phyloP scores from a whole-genome alignment of 2,888 invertebrate genomes.

The Frankliniella fusca region DNA sequence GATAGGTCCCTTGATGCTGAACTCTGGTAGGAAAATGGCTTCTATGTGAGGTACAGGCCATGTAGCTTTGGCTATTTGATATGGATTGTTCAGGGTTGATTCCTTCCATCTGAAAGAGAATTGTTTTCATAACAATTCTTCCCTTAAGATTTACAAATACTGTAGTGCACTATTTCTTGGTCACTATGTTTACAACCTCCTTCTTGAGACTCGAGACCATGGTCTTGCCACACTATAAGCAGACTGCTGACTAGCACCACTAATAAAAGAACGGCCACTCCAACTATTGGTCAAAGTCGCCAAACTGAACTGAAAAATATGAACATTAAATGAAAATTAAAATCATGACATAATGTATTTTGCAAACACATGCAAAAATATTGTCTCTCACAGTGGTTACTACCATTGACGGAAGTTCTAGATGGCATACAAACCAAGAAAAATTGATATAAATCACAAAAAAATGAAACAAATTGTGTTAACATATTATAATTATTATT shows the following conservation, averaged over 20 bases:
- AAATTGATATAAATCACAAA: background rate
- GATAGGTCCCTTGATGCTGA: slow-evolving; percentile 65
- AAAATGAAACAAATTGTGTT: background rate
- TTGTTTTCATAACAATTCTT: slow-evolving; percentile 41
- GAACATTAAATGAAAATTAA: background rate
- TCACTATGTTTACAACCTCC: slow-evolving; percentile 35
- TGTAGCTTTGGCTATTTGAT: slow-evolving; percentile 61
- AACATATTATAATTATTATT: background rate
- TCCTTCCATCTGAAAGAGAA: slow-evolving; percentile 59
- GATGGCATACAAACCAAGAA: background rate
- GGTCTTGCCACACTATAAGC: slow-evolving; percentile 58
- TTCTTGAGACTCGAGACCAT: slow-evolving; percentile 54
- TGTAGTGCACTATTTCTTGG: slow-evolving; percentile 55
- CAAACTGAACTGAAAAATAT: slow-evolving; percentile 53
- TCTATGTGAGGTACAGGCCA: slow-evolving; percentile 82
- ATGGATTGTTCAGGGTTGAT: slow-evolving; percentile 57
- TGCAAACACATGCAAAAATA: background rate
- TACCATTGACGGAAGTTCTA: background rate
- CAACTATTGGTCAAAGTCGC: slow-evolving; percentile 58
- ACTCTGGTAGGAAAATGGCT: slow-evolving; percentile 83
- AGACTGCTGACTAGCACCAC: slow-evolving; percentile 58
- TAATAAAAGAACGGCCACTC: slow-evolving; percentile 58
- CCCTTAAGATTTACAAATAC: slow-evolving; percentile 4
- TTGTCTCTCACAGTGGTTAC: background rate
- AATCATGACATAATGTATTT: background rate